Conservation (phyloP, 2,113 vertebrate species). For the Emydura subglobosa region DNA sequence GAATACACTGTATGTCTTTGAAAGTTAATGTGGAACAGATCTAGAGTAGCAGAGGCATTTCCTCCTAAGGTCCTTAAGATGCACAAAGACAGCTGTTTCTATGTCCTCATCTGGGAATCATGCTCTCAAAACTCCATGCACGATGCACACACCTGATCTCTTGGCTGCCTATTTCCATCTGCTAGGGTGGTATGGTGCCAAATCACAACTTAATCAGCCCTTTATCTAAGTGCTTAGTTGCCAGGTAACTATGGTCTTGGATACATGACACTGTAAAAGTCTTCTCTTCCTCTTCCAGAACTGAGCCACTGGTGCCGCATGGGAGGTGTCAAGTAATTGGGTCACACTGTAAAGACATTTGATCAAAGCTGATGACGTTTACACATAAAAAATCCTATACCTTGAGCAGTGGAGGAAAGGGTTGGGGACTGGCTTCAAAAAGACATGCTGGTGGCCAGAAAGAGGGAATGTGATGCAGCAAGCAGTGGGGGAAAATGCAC, state of each 20-base stretch:
- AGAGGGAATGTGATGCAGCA: neutral
- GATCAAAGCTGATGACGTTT: neutral
- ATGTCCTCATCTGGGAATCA: neutral
- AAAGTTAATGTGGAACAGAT: slow-evolving; percentile 19
- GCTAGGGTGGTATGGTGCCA: neutral
- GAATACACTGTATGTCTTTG: neutral
- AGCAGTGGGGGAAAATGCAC: neutral
- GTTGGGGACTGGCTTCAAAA: neutral
- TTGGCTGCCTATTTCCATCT: slow-evolving; percentile 34
- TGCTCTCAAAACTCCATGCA: neutral
- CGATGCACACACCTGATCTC: neutral
- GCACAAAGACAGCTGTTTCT: neutral
- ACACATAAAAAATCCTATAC: no score
- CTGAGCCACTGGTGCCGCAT: neutral
- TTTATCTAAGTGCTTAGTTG: slow-evolving; percentile 7
- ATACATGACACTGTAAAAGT: neutral
- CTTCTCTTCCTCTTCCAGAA: neutral
- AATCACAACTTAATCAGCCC: slow-evolving; percentile 39
- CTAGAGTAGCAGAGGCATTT: slow-evolving; percentile 41
- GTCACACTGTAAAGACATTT: neutral
- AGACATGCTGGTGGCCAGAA: neutral
- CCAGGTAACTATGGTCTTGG: neutral
- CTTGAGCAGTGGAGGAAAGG: neutral
- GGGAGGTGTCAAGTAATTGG: neutral
- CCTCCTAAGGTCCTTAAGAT: neutral